Evolutionary conservation across 2,888 invertebrate species (phyloP), one percentile per base, ranked within the genome.

Genomic region (Megaustenia siamemsis): DNA sequence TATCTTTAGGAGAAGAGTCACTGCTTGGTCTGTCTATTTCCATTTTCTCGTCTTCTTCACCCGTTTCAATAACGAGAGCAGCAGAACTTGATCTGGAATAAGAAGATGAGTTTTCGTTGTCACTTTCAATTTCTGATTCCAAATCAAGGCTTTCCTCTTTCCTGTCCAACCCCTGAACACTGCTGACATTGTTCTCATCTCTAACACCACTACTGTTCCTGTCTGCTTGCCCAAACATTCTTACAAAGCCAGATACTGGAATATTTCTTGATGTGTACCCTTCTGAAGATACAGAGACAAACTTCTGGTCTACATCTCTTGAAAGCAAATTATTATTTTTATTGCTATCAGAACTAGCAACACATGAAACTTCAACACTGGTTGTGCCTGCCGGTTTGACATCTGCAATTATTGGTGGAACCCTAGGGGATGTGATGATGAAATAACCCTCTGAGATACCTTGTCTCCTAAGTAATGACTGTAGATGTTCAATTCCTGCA

Each of bases 391-490:
- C 18, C 32, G 49, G 43, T 77, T 77, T 77, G 1, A 28, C n/a
- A 40, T 77, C 40, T 45, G 66, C 12, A n/a, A 28, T n/a, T 3
- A 35, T 18, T 69, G 69, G 56, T 28, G 79, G 40, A 73, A 66
- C 38, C 32, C 84, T 71, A 24, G 84, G 84, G 21, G 84, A 75
- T 18, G 80, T 80, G 28, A 84, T 84, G 73, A 84, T 56, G 63
- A 84, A 84, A 66, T 84, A 84, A 24, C 84, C 84, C 35, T 84
- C 84, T 35, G 79, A 75, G 15, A 66, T 84, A 15, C 84, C 84
- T 43, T 71, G 71, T 38, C 75, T 79, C 24, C 84, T 45, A 8
- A 84, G 79, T 40, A 84, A 40, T 5, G 73, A 63, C 66, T 84
- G 84, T 28, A 84, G 10, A 32, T 84, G 84, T 32, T 73, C n/a